Conservation (phyloP, 2,113 vertebrate genomes). For the Saguinus midas region DNA sequence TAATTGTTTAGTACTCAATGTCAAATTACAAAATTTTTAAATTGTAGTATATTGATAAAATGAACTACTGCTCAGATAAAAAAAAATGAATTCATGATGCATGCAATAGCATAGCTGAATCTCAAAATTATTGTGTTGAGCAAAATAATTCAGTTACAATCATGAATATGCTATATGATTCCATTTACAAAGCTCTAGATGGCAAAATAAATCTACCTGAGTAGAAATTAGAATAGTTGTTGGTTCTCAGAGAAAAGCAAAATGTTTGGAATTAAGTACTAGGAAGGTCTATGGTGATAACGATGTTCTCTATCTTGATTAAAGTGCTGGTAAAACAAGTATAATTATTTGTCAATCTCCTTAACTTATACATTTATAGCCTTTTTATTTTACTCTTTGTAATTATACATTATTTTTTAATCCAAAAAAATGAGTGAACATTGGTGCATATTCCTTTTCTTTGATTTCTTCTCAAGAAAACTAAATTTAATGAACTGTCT, state of each 20-base stretch:
- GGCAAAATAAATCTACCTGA: background rate
- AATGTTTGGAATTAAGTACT: background rate
- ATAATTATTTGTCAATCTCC: background rate
- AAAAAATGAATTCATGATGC: background rate
- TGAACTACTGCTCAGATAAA: background rate
- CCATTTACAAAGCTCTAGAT: background rate
- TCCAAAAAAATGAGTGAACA: background rate
- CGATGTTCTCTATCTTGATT: background rate
- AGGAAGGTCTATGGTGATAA: background rate
- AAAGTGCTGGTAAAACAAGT: background rate
- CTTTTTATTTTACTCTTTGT: background rate
- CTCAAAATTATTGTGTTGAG: background rate
- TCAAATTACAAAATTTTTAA: background rate
- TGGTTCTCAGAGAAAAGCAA: background rate
- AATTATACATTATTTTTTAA: background rate
- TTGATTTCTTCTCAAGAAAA: background rate
- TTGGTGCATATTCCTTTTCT: background rate
- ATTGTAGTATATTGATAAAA: background rate
- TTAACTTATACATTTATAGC: background rate
- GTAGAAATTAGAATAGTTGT: background rate
- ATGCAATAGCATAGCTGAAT: background rate
- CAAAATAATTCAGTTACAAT: background rate
- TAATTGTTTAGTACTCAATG: background rate
- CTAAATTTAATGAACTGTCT: background rate
- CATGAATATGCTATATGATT: background rate